phyloP scores from a whole-genome alignment of 2,888 invertebrate genomes.

The Eupithecia insigniata region DNA sequence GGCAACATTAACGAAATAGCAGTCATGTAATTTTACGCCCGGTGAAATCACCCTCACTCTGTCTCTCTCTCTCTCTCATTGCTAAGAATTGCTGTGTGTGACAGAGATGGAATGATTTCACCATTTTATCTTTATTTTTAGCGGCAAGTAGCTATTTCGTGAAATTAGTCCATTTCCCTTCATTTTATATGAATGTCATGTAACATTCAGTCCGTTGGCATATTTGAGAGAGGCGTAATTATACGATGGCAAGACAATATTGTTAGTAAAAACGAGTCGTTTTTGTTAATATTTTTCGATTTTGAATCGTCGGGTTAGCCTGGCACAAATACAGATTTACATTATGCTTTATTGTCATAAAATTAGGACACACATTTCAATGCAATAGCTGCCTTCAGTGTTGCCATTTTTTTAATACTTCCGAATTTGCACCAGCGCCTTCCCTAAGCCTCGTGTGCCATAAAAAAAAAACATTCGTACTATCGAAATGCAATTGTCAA shows the following conservation, averaged over 20 bases:
- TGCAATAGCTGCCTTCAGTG: conserved; percentile 3
- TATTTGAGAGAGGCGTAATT: conserved; percentile 46
- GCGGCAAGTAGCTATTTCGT: neutral
- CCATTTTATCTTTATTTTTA: neutral
- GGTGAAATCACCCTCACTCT: neutral
- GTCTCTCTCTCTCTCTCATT: neutral
- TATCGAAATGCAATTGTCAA: conserved; percentile 48
- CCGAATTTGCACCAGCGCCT: conserved; percentile 5
- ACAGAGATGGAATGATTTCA: neutral
- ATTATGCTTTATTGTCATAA: neutral
- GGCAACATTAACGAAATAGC: conserved; percentile 5
- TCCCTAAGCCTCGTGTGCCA: conserved; percentile 43
- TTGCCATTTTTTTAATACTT: conserved; percentile 19
- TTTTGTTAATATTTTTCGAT: conserved; percentile 8
- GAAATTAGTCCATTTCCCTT: conserved; percentile 12
- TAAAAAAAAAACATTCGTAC: conserved; percentile 35
- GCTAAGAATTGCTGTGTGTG: neutral
- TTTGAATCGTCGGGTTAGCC: neutral
- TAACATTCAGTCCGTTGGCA: conserved; percentile 18
- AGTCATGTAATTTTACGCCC: too few relatives aligned
- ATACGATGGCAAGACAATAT: conserved; percentile 66
- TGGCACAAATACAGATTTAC: neutral
- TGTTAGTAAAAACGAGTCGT: conserved; percentile 30
- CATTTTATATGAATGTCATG: conserved; percentile 28
- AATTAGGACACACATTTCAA: neutral